Conservation (phyloP, 1,140 invertebrate genomes). For the Ganaspis sp. region DNA sequence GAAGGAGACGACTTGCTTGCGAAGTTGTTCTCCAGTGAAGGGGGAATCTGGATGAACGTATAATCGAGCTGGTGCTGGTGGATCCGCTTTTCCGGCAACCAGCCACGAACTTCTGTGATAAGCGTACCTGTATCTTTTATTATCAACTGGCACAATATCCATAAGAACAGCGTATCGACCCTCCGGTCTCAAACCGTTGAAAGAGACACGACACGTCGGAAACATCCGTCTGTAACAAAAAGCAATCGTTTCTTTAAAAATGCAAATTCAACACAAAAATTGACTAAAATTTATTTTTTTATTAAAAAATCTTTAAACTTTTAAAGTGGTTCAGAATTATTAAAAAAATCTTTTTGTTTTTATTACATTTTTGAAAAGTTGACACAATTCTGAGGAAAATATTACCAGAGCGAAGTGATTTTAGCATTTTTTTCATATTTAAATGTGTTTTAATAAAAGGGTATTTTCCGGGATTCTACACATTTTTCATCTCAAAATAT, state of each 20-base stretch:
- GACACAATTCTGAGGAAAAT: no score
- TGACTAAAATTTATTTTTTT: no score
- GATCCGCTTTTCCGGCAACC: conserved; percentile 98
- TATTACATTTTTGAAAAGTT: no score
- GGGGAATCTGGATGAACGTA: conserved; percentile 99
- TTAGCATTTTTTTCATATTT: no score
- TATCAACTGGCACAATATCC: conserved; percentile 97
- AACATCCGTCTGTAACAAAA: conserved; percentile 93
- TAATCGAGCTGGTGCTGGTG: conserved; percentile 92
- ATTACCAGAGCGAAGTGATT: no score
- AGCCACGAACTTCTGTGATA: conserved; percentile 98
- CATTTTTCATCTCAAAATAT: no score
- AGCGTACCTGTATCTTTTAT: conserved; percentile 98
- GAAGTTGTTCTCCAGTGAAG: conserved; percentile 95
- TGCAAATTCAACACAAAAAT: conserved; percentile 29
- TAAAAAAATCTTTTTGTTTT: no score
- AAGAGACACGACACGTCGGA: conserved; percentile 94
- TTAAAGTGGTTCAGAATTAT: no score
- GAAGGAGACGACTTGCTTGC: conserved; percentile 98
- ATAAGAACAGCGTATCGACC: conserved; percentile 91
- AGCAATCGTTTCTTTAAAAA: conserved; percentile 2
- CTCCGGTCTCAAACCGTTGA: conserved; percentile 86
- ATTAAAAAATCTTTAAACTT: no score
- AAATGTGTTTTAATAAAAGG: no score
- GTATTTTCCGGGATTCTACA: no score